These are phyloP conservation scores for Trachythela sp. DNA, from an alignment of 64 coral and sea anemone species.

Conservation along the genomic window DNA sequence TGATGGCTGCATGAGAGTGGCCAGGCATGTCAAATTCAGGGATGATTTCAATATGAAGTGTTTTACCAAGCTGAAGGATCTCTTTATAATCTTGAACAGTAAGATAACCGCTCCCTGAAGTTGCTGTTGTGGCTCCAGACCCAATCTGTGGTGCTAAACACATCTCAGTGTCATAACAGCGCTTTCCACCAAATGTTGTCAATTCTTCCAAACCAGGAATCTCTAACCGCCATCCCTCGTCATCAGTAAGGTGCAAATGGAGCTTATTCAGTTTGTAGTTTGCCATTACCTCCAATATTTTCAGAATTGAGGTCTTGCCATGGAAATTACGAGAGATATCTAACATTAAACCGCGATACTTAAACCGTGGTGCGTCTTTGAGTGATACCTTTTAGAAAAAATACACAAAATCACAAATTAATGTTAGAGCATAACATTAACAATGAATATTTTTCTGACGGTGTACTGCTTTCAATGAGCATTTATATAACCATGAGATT, in stretches of 20 bases:
- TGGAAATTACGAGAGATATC: slow-evolving; percentile 79
- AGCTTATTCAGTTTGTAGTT: slow-evolving; percentile 91
- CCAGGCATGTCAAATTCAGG: slow-evolving; percentile 97
- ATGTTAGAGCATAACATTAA: too few species aligned
- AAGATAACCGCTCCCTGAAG: slow-evolving; percentile 48
- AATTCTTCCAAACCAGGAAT: slow-evolving; percentile 78
- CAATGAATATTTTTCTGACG: too few species aligned
- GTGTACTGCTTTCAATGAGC: too few species aligned
- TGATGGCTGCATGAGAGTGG: slow-evolving; percentile 73
- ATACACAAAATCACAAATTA: slow-evolving; percentile 19
- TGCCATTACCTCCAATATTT: slow-evolving; percentile 67
- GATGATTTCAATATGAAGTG: slow-evolving; percentile 69
- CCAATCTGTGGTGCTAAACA: slow-evolving; percentile 59
- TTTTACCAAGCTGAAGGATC: slow-evolving; percentile 59
- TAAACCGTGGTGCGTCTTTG: slow-evolving; percentile 69
- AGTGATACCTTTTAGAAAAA: slow-evolving; percentile 41
- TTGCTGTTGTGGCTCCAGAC: slow-evolving; percentile 57
- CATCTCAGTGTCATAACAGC: not conserved
- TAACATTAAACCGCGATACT: slow-evolving; percentile 71
- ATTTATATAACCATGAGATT: too few species aligned
- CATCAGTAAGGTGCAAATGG: slow-evolving; percentile 81
- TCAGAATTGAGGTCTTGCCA: slow-evolving; percentile 53
- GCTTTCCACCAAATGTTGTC: slow-evolving; percentile 3
- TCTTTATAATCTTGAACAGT: slow-evolving; percentile 71
- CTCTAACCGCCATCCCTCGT: slow-evolving; percentile 86